These are phyloP conservation scores for Microcebus lehilahytsara DNA, from an alignment of 2,113 vertebrate genomes.

Conservation along the genomic window DNA sequence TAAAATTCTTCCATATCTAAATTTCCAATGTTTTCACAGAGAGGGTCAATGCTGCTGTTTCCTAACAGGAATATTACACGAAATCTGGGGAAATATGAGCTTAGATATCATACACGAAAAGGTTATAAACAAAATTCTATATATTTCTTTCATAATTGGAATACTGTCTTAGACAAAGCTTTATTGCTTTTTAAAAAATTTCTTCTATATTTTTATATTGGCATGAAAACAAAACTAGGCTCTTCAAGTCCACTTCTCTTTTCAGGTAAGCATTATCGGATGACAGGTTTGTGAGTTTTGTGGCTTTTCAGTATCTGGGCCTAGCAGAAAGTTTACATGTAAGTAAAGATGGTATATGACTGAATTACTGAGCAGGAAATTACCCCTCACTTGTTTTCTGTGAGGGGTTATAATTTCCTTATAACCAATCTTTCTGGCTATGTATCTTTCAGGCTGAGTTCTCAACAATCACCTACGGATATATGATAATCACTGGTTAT, in stretches of 20 bases:
- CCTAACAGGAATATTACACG: background rate
- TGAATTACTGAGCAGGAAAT: conserved; percentile 43
- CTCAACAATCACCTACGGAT: conserved; percentile 25
- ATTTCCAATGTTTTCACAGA: background rate
- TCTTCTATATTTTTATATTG: background rate
- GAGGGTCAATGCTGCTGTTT: background rate
- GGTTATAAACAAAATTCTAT: background rate
- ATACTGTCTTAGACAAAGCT: background rate
- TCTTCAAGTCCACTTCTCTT: conserved; percentile 23
- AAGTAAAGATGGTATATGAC: background rate
- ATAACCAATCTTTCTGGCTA: background rate
- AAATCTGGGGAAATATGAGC: background rate
- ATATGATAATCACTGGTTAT: conserved; percentile 24
- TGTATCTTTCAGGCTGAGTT: background rate
- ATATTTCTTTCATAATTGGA: conserved; percentile 24
- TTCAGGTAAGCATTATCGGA: background rate
- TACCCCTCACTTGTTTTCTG: background rate
- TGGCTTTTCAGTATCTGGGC: background rate
- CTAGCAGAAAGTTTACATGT: conserved; percentile 31
- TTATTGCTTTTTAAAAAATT: background rate
- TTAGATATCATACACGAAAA: background rate
- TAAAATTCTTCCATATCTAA: background rate
- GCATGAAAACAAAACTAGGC: conserved; percentile 42
- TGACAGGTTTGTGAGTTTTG: background rate
- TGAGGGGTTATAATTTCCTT: background rate